A percentile compares a stretch with the other conserved stretches of the same genome.
These are phyloP conservation scores for Ochotona curzoniae DNA, from an alignment of 2,113 vertebrate species.

Conservation along the genomic window DNA sequence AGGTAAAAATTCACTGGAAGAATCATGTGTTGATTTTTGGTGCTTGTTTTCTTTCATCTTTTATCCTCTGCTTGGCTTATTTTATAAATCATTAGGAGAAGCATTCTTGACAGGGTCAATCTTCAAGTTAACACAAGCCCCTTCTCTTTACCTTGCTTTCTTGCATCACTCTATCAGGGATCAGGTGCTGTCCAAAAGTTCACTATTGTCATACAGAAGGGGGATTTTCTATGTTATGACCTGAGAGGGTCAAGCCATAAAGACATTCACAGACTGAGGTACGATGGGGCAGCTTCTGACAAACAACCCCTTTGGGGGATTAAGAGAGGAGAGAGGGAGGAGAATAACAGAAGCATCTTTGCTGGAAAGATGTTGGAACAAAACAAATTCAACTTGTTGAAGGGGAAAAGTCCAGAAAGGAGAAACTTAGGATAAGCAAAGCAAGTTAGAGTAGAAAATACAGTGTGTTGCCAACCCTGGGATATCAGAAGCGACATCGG, in stretches of 20 bases:
- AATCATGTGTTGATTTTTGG: neutral
- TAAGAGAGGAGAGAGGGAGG: neutral
- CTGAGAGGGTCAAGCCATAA: neutral
- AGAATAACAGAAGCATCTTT: neutral
- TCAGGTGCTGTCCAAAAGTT: neutral
- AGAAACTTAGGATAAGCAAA: neutral
- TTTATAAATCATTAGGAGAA: slow-evolving; percentile 14
- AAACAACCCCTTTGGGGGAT: neutral
- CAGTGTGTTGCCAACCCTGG: too few species aligned
- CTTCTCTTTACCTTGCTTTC: neutral
- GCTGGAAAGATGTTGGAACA: neutral
- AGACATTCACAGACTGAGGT: too few species aligned
- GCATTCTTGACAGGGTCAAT: neutral
- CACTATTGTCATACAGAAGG: neutral
- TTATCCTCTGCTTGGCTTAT: neutral
- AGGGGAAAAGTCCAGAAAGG: neutral
- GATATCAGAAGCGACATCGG: neutral
- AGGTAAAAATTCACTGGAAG: neutral
- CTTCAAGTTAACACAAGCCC: neutral
- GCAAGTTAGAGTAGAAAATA: neutral
- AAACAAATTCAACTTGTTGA: neutral
- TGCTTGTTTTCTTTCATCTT: neutral
- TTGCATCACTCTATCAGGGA: neutral
- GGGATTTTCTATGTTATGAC: neutral
- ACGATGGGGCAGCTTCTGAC: neutral